Evolutionary conservation across 2,113 vertebrate genomes (phyloP), one percentile per base, ranked within the genome.

Genomic region (Formicarius rufipectus): DNA sequence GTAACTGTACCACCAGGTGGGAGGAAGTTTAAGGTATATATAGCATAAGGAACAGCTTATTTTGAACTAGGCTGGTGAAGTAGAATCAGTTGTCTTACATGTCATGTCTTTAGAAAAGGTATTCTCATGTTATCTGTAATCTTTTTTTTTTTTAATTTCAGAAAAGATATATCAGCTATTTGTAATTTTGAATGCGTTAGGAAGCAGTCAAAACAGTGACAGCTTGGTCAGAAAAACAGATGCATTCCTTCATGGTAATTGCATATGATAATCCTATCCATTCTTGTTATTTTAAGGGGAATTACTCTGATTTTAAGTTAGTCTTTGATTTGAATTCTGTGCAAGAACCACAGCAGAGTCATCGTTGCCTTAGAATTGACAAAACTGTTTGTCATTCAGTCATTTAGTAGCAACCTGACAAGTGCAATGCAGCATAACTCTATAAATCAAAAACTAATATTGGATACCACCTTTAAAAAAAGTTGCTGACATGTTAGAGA

Each of bases 371-470:
- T 93, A 75, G 81, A 90, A 66, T 24, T 94, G 77, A 90, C 86
- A 86, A 66, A 96, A 63, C 68, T 67, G 13, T 84, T 86, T 83
- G 71, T 84, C 77, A 52, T 87, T 67, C 53, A 82, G 66, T 87
- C 8, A 0, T 73, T 66, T 77, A 64, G 44, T 15, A 88, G 56
- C 83, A 85, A 24, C n/a, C 28, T 42, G 88, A 77, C 49, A 64
- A 92, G 73, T 59, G 85, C 73, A 81, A 44, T 90, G 62, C 25
- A 76, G 33, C 72, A 88, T 71, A 60, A 95, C 76, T 91, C 66
- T 64, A 93, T 97, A 96, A 97, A 97, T 96, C 85, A 97, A 93
- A 97, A 96, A 37, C 20, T 73, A 96, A 93, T 97, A 95, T 89
- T 97, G 97, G 72, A 64, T 96, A 78, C 72, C 2, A 45, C 84